Conservation (phyloP, 2,113 vertebrate genomes). For the Himantopus leucocephalus region DNA sequence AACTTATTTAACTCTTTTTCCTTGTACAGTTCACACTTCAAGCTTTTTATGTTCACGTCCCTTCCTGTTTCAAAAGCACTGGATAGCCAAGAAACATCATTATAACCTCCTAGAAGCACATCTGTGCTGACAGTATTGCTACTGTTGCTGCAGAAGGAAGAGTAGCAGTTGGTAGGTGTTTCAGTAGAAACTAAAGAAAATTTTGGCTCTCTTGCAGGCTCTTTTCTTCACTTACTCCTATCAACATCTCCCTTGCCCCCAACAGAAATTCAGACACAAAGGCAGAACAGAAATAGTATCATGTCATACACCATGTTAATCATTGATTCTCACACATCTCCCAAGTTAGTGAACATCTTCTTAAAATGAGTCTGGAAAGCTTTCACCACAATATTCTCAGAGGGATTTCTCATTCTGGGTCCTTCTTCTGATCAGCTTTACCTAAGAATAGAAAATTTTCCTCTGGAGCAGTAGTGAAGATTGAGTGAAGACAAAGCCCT, state of each 20-base stretch:
- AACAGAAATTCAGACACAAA: not conserved
- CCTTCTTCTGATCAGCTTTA: not conserved
- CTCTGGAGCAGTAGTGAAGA: not conserved
- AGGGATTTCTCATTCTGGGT: not conserved
- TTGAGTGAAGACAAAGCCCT: not conserved
- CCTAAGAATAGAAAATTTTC: not conserved
- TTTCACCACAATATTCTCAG: not conserved
- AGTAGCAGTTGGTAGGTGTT: not conserved
- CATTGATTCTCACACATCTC: not conserved
- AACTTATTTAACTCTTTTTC: not conserved
- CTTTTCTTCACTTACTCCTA: not conserved
- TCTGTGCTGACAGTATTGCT: not conserved
- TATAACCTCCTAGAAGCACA: not conserved
- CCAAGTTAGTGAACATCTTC: not conserved
- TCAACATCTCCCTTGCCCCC: not conserved
- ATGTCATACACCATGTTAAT: not conserved
- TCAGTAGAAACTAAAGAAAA: not conserved
- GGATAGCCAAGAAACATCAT: not conserved
- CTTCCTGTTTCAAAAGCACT: not conserved
- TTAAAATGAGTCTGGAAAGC: not conserved
- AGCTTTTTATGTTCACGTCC: not conserved
- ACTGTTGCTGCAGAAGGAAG: not conserved
- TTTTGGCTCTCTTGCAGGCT: not conserved
- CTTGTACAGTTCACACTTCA: not conserved
- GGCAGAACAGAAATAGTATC: not conserved